Conservation (phyloP, 2,888 invertebrate genomes). For the Dysmachus trigonus region DNA sequence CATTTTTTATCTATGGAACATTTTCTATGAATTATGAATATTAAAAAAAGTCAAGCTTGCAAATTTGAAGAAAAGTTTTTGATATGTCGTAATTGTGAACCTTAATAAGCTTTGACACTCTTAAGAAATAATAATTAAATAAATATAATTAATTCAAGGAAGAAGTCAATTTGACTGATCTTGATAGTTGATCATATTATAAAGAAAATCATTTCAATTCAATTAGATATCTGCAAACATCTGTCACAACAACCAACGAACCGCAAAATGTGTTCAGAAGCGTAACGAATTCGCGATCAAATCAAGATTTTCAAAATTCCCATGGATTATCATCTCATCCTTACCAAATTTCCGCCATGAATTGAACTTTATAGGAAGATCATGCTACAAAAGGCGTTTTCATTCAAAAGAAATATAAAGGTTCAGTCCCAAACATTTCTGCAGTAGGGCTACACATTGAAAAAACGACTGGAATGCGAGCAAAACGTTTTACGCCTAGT, state of each 20-base stretch:
- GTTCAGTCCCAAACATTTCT: neutral
- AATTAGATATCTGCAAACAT: neutral
- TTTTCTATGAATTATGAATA: no score
- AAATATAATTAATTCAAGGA: no score
- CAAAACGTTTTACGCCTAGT: neutral
- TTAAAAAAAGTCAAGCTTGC: no score
- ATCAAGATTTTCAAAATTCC: neutral
- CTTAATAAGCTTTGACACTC: no score
- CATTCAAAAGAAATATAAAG: neutral
- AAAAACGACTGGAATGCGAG: neutral
- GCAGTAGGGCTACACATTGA: neutral
- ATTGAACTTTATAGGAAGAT: constrained; percentile 6
- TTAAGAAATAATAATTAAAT: no score
- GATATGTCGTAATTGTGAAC: no score
- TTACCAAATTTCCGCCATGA: constrained; percentile 14
- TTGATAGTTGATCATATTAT: no score
- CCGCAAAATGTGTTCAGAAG: neutral
- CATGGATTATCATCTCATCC: neutral
- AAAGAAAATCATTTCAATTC: neutral
- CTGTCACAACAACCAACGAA: neutral
- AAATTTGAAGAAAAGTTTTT: no score
- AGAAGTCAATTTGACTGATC: no score
- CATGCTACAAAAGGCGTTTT: neutral
- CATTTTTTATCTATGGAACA: no score
- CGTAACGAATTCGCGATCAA: neutral